A percentile compares a stretch with the other conserved stretches of the same genome.
Evolutionary conservation across 2,888 invertebrate species (phyloP).

Genomic region (Orthosia gracilis): DNA sequence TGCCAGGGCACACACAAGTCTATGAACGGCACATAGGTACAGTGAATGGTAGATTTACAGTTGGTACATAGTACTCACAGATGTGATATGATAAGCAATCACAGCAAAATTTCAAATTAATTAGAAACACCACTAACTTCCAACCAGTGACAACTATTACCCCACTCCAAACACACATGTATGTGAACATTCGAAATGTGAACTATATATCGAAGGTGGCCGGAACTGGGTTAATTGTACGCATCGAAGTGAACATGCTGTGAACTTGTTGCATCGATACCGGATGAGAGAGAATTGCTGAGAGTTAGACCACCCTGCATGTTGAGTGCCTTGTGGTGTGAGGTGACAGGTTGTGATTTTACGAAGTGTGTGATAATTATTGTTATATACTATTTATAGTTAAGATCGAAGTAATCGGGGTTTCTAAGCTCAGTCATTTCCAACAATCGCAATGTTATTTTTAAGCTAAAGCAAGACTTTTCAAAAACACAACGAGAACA

Average conservation of each 20-base stretch:
- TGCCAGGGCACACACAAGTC: too few species aligned
- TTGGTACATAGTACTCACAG: too few species aligned
- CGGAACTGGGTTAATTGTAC: conserved; percentile 66
- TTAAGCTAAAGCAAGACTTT: too few species aligned
- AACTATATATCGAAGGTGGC: conserved; percentile 32
- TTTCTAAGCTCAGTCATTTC: too few species aligned
- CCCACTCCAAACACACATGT: conserved; percentile 9
- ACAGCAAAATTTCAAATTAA: conserved; percentile 1
- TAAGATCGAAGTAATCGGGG: neutral
- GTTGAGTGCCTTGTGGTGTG: neutral
- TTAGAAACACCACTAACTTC: neutral
- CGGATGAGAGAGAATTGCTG: conserved; percentile 8
- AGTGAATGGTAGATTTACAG: too few species aligned
- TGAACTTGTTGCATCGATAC: conserved; percentile 50
- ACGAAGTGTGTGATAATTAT: neutral
- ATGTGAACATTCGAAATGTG: conserved; percentile 17
- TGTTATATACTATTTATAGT: too few species aligned
- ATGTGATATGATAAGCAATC: neutral
- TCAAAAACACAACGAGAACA: too few species aligned
- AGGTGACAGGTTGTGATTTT: neutral
- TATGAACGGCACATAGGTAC: too few species aligned
- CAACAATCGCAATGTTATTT: too few species aligned
- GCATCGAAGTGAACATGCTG: conserved; percentile 39
- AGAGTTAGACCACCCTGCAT: neutral
- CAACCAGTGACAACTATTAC: neutral